Conservation (phyloP, 2,113 vertebrate genomes). For the Channa maculata region DNA sequence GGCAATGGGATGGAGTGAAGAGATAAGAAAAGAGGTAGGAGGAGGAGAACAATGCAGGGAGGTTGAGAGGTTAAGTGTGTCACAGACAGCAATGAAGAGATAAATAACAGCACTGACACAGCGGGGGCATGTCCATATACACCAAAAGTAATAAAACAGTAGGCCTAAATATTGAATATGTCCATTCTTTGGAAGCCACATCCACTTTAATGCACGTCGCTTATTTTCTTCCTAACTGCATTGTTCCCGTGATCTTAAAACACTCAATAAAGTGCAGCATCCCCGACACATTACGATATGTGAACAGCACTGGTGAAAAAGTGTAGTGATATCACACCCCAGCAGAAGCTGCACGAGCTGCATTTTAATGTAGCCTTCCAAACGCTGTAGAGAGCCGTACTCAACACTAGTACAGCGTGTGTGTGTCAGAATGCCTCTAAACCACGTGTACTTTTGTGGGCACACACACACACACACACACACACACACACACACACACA, state of each 20-base stretch:
- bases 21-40: slow-evolving; percentile 34
- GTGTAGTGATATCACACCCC: too few relatives aligned
- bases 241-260: background rate
- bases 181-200: too few relatives aligned
- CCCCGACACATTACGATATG: too few relatives aligned
- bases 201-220: background rate
- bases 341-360: background rate
- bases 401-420: background rate
- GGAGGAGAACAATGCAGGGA: slow-evolving; percentile 15
- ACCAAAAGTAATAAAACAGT: too few relatives aligned
- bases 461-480: background rate
- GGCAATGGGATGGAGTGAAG: slow-evolving; percentile 12
- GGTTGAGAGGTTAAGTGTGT: slow-evolving; percentile 20
- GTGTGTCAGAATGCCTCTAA: slow-evolving; percentile 11
- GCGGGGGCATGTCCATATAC: too few relatives aligned
- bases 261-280: background rate
- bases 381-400: background rate
- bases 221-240: background rate
- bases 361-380: background rate
- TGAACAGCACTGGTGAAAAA: too few relatives aligned
- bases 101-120: background rate
- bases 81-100: slow-evolving; percentile 11
- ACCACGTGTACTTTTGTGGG: background rate
- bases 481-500: background rate
- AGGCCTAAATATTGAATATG: too few relatives aligned